Evolutionary conservation across 2,797 vertebrate genomes (phyloP).

Genomic region (Pampus argenteus): DNA sequence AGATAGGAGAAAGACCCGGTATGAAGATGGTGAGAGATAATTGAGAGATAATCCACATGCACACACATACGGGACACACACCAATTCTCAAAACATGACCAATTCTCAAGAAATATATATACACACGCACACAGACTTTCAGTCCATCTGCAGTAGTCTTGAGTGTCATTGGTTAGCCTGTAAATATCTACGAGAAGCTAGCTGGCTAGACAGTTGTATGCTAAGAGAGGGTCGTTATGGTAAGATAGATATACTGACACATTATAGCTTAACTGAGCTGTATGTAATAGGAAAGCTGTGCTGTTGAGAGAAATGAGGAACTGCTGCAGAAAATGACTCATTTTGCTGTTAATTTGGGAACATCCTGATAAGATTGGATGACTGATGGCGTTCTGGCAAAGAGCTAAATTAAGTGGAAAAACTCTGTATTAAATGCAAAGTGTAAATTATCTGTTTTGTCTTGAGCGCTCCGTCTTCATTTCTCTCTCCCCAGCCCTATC

Average conservation of each 20-base stretch:
- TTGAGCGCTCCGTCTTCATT: slow-evolving; percentile 22
- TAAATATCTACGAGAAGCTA: slow-evolving; percentile 9
- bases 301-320: slow-evolving; percentile 26
- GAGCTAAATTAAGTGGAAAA: slow-evolving; percentile 64
- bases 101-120: not conserved
- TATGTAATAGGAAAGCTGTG: slow-evolving; percentile 26
- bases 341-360: slow-evolving; percentile 57
- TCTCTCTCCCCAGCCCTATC: slow-evolving; percentile 23
- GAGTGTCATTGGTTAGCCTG: not conserved
- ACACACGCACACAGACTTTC: not conserved
- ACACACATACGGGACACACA: slow-evolving; percentile 28
- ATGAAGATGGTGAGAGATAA: slow-evolving; percentile 62
- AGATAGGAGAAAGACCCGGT: slow-evolving; percentile 60
- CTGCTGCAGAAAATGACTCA: slow-evolving; percentile 40
- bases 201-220: slow-evolving; percentile 5
- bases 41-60: slow-evolving; percentile 63
- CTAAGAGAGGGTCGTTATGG: slow-evolving; percentile 17
- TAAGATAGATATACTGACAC: slow-evolving; percentile 9
- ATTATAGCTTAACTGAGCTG: slow-evolving; percentile 44
- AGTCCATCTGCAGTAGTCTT: slow-evolving; percentile 14
- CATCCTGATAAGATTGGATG: slow-evolving; percentile 51
- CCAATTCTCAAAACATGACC: slow-evolving; percentile 13
- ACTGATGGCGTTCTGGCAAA: slow-evolving; percentile 36
- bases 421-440: slow-evolving; percentile 47
- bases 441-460: slow-evolving; percentile 56